Conservation (phyloP, 1,140 invertebrate species). For the Aphelinus certus region DNA sequence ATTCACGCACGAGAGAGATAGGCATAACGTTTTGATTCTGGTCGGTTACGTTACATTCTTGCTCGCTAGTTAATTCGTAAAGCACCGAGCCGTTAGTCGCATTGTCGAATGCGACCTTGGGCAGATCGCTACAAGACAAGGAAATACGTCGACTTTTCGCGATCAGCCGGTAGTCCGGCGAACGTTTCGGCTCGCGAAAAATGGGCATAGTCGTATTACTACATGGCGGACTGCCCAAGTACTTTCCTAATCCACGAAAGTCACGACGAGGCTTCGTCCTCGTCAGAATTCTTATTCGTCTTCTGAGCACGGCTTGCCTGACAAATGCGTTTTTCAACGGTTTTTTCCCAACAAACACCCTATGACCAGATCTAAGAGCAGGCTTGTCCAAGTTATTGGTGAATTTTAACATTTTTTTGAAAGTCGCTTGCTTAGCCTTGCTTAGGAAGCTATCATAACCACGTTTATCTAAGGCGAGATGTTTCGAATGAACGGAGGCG, state of each 20-base stretch:
- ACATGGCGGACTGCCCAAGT: constrained; percentile 40
- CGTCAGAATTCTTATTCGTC: background rate
- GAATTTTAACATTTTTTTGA: constrained; percentile 2
- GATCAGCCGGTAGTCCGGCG: background rate
- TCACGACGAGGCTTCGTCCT: background rate
- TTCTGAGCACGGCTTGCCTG: constrained; percentile 25
- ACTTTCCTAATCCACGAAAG: constrained; percentile 5
- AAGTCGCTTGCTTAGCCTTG: background rate
- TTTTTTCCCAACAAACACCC: constrained; percentile 26
- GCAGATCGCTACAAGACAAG: constrained; percentile 18
- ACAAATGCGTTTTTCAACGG: constrained; percentile 22
- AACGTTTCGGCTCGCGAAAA: background rate
- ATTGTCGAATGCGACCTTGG: background rate
- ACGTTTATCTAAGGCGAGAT: background rate
- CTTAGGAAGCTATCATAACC: constrained; percentile 7
- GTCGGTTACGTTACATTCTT: background rate
- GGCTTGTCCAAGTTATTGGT: constrained; percentile 18
- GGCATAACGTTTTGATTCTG: constrained; percentile 23
- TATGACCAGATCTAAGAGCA: background rate
- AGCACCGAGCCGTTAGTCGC: background rate
- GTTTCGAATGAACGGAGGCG: background rate
- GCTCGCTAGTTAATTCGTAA: constrained; percentile 14
- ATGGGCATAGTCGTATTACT: constrained; percentile 41
- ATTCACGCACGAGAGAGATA: background rate
- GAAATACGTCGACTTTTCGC: background rate